Evolutionary conservation across 2,113 vertebrate species (phyloP).

Genomic region (Nannobrachium achirus): DNA sequence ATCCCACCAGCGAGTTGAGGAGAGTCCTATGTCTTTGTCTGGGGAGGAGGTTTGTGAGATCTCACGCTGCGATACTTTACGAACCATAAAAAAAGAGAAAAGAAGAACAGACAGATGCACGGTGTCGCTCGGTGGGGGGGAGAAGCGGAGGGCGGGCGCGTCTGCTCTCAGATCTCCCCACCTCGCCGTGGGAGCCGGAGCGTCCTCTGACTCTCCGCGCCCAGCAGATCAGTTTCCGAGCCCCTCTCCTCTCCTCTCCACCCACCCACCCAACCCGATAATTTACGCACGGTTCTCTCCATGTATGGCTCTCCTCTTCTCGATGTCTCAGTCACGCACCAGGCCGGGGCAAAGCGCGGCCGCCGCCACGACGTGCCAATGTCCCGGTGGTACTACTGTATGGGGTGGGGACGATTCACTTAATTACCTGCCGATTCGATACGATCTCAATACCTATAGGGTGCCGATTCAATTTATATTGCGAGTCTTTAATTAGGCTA

Average conservation of each 20-base stretch:
- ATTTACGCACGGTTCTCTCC: constrained; percentile 32
- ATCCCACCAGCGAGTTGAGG: constrained; percentile 37
- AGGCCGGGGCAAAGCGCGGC: not conserved
- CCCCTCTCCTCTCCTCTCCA: constrained; percentile 4
- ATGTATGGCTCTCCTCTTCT: constrained; percentile 22
- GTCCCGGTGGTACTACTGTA: no score
- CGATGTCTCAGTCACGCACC: not conserved
- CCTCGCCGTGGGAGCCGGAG: constrained; percentile 34
- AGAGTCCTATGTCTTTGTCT: constrained; percentile 42
- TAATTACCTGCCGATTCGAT: no score
- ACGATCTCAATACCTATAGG: no score
- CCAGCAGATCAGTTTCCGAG: constrained; percentile 51
- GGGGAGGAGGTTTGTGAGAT: constrained; percentile 1
- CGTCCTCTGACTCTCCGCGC: constrained; percentile 43
- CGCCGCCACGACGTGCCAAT: no score
- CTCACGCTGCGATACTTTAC: constrained; percentile 38
- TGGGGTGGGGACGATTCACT: no score
- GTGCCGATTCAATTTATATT: no score
- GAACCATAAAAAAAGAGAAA: constrained; percentile 2
- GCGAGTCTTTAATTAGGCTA: no score
- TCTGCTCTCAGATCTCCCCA: constrained; percentile 11
- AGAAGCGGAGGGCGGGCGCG: constrained; percentile 32
- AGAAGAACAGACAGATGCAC: constrained; percentile 7
- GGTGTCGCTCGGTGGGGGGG: constrained; percentile 37
- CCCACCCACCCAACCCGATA: constrained; percentile 25